Percentiles rank a stretch among this genome's conserved stretches.
These are phyloP conservation scores for Drosophila fuyamai DNA, from an alignment of 1,140 invertebrate genomes.

Conservation along the genomic window DNA sequence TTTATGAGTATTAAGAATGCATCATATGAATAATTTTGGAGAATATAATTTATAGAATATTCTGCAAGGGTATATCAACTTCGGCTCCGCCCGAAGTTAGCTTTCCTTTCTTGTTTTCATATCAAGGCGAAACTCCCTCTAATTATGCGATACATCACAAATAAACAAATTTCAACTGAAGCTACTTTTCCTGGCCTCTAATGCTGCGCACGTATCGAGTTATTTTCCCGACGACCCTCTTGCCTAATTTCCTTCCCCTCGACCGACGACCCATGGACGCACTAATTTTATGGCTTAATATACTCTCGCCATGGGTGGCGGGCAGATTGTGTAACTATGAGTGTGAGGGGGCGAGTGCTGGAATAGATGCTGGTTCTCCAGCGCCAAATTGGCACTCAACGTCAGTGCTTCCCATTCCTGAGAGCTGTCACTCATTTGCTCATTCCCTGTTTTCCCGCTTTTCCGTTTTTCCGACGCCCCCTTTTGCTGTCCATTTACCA, in stretches of 20 bases:
- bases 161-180: constrained; percentile 75
- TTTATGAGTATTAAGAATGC: no score
- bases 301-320: constrained; percentile 58
- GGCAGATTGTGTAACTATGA: constrained; percentile 30
- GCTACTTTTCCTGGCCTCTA: constrained; percentile 43
- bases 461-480: constrained; percentile 17
- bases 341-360: not conserved
- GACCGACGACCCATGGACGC: constrained; percentile 44
- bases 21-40: no score
- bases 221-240: not conserved
- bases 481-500: constrained; percentile 40
- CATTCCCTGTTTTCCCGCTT: constrained; percentile 17
- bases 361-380: constrained; percentile 50
- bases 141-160: constrained; percentile 78
- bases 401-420: constrained; percentile 51
- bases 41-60: no score
- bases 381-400: constrained; percentile 78
- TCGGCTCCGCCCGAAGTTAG: no score
- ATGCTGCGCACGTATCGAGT: constrained; percentile 66
- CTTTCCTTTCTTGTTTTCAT: no score
- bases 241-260: not conserved
- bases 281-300: constrained; percentile 84
- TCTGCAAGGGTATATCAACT: no score
- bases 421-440: constrained; percentile 75
- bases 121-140: constrained; percentile 28